phyloP scores from a whole-genome alignment of 1,140 invertebrate genomes.

The Drosophila nebulosa region DNA sequence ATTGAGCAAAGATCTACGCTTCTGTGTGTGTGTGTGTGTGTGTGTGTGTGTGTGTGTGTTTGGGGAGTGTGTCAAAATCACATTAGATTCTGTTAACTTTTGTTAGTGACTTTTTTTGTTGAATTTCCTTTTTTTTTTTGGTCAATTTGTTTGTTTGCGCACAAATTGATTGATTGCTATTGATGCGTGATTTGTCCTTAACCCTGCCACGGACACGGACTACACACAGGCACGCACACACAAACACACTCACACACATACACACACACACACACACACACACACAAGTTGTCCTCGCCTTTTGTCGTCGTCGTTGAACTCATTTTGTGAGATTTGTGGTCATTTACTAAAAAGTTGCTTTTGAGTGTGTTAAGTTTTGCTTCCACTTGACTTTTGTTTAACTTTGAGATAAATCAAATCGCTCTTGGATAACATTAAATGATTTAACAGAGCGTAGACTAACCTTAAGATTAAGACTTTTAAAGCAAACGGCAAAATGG shows the following conservation, averaged over 20 bases:
- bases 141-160: slow-evolving; percentile 59
- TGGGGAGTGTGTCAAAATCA: slow-evolving; percentile 70
- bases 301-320: neutral
- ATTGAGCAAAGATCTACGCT: neutral
- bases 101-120: slow-evolving; percentile 28
- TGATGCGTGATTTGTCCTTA: slow-evolving; percentile 75
- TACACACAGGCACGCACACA: slow-evolving; percentile 17
- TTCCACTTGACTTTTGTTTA: slow-evolving; percentile 58
- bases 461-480: no score
- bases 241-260: slow-evolving; percentile 11
- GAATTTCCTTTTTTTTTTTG: slow-evolving; percentile 16
- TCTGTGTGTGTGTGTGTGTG: neutral
- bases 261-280: slow-evolving; percentile 15
- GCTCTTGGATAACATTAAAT: neutral
- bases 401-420: slow-evolving; percentile 48
- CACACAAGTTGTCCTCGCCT: slow-evolving; percentile 11
- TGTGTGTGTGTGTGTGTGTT: neutral
- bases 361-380: slow-evolving; percentile 54
- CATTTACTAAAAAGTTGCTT: slow-evolving; percentile 29
- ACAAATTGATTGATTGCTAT: slow-evolving; percentile 77
- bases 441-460: no score
- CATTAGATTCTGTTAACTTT: slow-evolving; percentile 77
- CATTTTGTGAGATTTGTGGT: slow-evolving; percentile 37
- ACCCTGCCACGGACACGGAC: slow-evolving; percentile 44
- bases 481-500: no score